phyloP scores from a whole-genome alignment of 1,140 invertebrate species.

The Eueides isabella region DNA sequence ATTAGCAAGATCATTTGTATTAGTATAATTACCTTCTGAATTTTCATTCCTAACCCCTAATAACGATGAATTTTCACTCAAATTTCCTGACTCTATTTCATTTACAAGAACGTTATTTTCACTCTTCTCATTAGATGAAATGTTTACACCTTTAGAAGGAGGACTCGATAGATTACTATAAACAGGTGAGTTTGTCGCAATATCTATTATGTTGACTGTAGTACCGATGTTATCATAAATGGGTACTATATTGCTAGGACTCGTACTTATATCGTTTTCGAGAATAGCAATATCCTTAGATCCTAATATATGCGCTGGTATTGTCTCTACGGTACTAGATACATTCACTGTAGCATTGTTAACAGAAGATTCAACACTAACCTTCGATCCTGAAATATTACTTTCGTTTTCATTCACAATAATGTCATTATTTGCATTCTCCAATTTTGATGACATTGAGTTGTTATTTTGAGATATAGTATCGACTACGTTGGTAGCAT shows the following conservation, averaged over 20 bases:
- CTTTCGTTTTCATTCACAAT: background rate
- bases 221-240: background rate
- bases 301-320: background rate
- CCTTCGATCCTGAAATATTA: background rate
- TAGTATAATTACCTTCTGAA: background rate
- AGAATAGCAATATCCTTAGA: background rate
- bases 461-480: background rate
- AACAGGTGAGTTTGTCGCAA: background rate
- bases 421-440: background rate
- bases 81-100: background rate
- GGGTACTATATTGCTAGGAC: background rate
- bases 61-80: background rate
- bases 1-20: background rate
- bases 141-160: background rate
- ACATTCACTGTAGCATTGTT: background rate
- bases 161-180: background rate
- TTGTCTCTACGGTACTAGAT: background rate
- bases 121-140: background rate
- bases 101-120: background rate
- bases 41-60: background rate
- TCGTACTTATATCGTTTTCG: background rate
- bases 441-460: background rate
- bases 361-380: background rate
- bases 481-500: background rate
- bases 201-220: background rate